Evolutionary conservation across 2,113 vertebrate genomes (phyloP), one percentile per base, ranked within the genome.

Genomic region (Pedetes capensis): DNA sequence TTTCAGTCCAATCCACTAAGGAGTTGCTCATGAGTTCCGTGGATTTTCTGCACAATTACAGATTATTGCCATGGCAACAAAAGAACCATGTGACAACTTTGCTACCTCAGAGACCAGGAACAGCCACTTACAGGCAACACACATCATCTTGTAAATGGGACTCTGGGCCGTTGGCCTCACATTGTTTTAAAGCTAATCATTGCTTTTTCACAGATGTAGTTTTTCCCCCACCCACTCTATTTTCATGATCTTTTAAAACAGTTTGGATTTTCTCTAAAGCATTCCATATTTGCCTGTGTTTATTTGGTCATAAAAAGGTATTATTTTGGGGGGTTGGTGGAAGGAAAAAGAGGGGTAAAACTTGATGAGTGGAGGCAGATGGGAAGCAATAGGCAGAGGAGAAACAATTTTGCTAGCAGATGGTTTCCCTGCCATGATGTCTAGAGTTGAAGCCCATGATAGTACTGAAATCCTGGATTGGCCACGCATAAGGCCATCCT

Each of bases 11-110:
- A 98, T 98, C 98, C 98, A 98, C 98, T 96, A 97, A 98, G 98
- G 98, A 98, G 97, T 98, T 98, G 97, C 97, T 98, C 87, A 61
- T 25, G 95, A 98, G 98, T 98, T 98, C 97, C 97, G 97, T 98
- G 98, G 98, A 98, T 98, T 98, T 98, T 98, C 98, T 98, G 98
- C 98, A 98, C 98, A 98, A 98, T 98, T 98, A 98, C 98, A 98
- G 98, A 98, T 98, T 98, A 98, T 98, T 98, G 97, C 98, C 98
- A 98, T 98, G 97, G 98, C 97, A 98, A 98, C 98, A 89, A 96
- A 80, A 94, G 97, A 97, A 97, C 97, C 98, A 98, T 95, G 97
- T 98, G 98, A 98, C 97, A 98, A 98, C 94, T 97, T 92, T 97
- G 98, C 98, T 98, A 98, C 98, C 98, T 98, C 98, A 93, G 98